Percentiles rank a stretch among this genome's conserved stretches.
Evolutionary conservation across 2,888 invertebrate species (phyloP).

Genomic region (Osedax fenrisi): DNA sequence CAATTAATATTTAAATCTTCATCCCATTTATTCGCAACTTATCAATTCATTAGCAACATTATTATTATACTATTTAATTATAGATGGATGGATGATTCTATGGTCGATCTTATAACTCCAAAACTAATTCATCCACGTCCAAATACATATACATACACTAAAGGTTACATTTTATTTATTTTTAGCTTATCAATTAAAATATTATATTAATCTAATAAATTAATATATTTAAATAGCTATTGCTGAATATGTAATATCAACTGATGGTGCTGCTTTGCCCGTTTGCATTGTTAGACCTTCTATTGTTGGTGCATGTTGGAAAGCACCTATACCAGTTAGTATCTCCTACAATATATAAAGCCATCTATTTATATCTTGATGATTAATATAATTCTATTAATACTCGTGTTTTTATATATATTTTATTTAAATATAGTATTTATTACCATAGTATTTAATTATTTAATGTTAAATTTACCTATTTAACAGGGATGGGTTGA

Average conservation of each 20-base stretch:
- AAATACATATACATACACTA: conserved; percentile 79
- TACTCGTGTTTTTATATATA: neutral
- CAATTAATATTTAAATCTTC: too few relatives aligned
- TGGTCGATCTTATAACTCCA: conserved; percentile 48
- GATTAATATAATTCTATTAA: neutral
- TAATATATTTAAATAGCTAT: too few relatives aligned
- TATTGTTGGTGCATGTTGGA: conserved; percentile 66
- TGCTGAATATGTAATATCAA: conserved; percentile 66
- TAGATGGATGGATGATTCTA: conserved; percentile 51
- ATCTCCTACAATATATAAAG: neutral
- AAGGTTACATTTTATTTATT: conserved; percentile 52
- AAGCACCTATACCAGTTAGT: conserved; percentile 42
- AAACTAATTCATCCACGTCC: conserved; percentile 59
- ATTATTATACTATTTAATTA: too few relatives aligned
- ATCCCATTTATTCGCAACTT: too few relatives aligned
- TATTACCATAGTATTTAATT: neutral
- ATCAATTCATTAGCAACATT: too few relatives aligned
- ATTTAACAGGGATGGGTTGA: conserved; percentile 67
- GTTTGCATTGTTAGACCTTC: conserved; percentile 70
- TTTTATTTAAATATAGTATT: neutral
- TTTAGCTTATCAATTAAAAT: too few relatives aligned
- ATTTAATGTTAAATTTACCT: neutral
- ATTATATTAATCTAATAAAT: too few relatives aligned
- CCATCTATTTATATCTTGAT: neutral
- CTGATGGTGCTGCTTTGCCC: conserved; percentile 64